phyloP scores from a whole-genome alignment of 2,113 vertebrate genomes.

The Heteronetta atricapilla region DNA sequence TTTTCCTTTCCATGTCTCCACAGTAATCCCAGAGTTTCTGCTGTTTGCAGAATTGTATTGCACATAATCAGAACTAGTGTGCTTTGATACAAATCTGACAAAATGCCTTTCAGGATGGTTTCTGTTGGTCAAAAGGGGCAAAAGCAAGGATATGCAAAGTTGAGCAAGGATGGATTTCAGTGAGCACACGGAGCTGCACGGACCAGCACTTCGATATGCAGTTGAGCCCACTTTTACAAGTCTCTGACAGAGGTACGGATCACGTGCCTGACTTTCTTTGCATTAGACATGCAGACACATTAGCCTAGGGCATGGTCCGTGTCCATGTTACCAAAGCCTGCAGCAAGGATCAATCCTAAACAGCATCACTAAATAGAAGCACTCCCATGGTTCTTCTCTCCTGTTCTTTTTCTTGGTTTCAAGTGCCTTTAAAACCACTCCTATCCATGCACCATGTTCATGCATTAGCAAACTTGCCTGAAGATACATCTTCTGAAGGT shows the following conservation, averaged over 20 bases:
- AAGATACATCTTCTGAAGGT: background rate
- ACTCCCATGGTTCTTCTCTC: background rate
- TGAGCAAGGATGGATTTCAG: background rate
- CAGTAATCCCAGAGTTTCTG: background rate
- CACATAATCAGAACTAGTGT: background rate
- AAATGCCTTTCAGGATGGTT: background rate
- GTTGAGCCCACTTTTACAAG: background rate
- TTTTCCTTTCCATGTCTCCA: background rate
- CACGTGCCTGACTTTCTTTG: background rate
- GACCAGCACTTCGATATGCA: fast-evolving
- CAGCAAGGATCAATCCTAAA: background rate
- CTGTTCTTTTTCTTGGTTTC: background rate
- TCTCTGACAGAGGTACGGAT: background rate
- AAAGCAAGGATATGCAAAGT: background rate
- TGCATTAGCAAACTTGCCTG: background rate
- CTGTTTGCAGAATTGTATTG: background rate
- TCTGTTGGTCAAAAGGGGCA: background rate
- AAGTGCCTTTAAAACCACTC: background rate
- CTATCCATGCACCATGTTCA: background rate
- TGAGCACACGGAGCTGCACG: background rate
- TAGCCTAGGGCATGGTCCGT: background rate
- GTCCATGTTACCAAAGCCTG: background rate
- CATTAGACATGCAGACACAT: background rate
- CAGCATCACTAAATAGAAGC: background rate
- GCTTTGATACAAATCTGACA: background rate